A percentile compares a stretch with the other conserved stretches of the same genome.
Conservation (phyloP, 2,113 vertebrate genomes). For the Leptocoma aspasia region DNA sequence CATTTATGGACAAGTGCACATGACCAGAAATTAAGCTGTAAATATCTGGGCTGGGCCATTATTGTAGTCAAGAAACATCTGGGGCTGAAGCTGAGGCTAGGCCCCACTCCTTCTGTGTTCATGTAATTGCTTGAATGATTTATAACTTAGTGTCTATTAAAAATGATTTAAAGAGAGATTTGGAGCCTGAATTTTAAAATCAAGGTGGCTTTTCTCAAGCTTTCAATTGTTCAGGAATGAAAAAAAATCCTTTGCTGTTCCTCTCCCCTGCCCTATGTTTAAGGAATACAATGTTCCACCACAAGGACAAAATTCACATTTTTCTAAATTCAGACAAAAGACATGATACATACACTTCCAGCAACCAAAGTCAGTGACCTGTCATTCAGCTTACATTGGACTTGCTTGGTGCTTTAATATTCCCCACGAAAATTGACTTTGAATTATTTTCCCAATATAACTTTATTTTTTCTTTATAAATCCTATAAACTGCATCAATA, state of each 20-base stretch:
- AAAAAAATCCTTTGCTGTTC: neutral
- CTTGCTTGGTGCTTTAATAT: neutral
- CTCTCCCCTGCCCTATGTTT: neutral
- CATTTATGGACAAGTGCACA: conserved; percentile 75
- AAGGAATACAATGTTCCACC: conserved; percentile 23
- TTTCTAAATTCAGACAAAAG: conserved; percentile 40
- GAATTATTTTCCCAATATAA: neutral
- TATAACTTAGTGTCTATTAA: conserved; percentile 74
- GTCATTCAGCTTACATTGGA: neutral
- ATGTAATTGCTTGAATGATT: conserved; percentile 78
- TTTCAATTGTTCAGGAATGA: conserved; percentile 38
- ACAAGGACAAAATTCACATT: conserved; percentile 48
- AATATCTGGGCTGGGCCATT: conserved; percentile 76
- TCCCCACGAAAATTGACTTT: neutral
- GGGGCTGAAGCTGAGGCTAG: conserved; percentile 64
- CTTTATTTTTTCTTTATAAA: neutral
- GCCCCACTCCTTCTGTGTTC: conserved; percentile 63
- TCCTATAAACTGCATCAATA: neutral
- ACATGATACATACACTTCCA: neutral
- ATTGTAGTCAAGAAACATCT: conserved; percentile 76
- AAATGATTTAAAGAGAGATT: conserved; percentile 75
- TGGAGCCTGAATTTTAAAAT: conserved; percentile 61
- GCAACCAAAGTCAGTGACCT: neutral
- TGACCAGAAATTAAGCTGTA: conserved; percentile 80
- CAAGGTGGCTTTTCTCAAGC: conserved; percentile 55